phyloP scores from a whole-genome alignment of 1,140 invertebrate genomes.

The Euwallacea similis region DNA sequence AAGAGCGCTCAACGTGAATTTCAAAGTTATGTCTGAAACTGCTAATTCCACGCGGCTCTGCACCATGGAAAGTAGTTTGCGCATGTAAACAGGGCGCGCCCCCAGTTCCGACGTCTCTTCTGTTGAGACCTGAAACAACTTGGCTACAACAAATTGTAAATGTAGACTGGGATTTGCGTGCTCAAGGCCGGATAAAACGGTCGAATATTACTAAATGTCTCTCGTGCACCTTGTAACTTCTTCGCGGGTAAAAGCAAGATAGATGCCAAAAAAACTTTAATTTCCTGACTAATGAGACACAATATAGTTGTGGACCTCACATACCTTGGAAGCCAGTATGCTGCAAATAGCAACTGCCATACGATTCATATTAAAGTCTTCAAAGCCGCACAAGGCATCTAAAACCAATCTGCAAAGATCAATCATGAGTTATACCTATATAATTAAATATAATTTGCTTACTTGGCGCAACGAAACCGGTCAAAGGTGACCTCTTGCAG shows the following conservation, averaged over 20 bases:
- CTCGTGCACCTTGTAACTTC: too few species aligned
- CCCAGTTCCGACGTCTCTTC: conserved; percentile 72
- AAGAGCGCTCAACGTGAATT: conserved; percentile 78
- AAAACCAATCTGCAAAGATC: conserved; percentile 61
- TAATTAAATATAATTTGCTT: conserved; percentile 5
- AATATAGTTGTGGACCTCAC: conserved; percentile 1
- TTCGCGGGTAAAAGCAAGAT: too few species aligned
- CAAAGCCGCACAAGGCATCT: conserved; percentile 73
- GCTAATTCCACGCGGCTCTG: conserved; percentile 63
- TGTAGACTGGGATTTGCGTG: too few species aligned
- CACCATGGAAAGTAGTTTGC: conserved; percentile 72
- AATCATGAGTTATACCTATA: background rate
- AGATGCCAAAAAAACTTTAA: too few species aligned
- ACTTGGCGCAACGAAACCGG: conserved; percentile 68
- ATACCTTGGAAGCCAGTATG: conserved; percentile 71
- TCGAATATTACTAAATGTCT: background rate
- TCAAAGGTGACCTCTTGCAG: conserved; percentile 77
- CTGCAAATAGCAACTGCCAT: conserved; percentile 85
- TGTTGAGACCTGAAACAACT: conserved; percentile 5
- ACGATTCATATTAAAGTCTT: conserved; percentile 74
- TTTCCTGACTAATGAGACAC: too few species aligned
- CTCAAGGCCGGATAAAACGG: too few species aligned
- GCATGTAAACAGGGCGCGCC: conserved; percentile 71
- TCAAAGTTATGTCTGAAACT: conserved; percentile 74
- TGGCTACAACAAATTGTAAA: background rate